Evolutionary conservation across 2,888 invertebrate species (phyloP).

Genomic region (Phyllotreta striolata): DNA sequence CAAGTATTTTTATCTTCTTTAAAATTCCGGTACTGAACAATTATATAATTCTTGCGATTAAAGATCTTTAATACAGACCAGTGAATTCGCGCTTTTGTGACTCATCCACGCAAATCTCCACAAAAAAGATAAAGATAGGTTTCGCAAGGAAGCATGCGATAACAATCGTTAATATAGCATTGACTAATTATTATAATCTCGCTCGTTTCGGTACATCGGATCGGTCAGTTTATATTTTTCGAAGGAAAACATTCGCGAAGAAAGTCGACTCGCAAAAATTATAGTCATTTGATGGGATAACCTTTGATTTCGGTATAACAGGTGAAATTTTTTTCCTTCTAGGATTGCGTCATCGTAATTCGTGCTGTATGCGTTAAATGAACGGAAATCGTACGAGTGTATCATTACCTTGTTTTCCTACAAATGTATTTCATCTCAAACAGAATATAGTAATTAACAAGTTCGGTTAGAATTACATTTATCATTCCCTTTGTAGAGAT

Average conservation of each 20-base stretch:
- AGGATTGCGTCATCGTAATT: slow-evolving; percentile 3
- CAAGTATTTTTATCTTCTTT: no score
- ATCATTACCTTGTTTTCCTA: neutral
- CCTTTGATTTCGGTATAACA: slow-evolving; percentile 8
- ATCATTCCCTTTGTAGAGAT: no score
- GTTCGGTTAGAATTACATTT: no score
- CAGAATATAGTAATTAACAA: no score
- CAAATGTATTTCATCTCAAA: neutral
- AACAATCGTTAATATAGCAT: slow-evolving; percentile 10
- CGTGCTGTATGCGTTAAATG: neutral
- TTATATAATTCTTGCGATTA: no score
- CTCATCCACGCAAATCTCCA: slow-evolving; percentile 7
- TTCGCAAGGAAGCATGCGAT: slow-evolving; percentile 13
- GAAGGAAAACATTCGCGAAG: neutral
- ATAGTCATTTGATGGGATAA: slow-evolving; percentile 11
- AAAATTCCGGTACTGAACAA: no score
- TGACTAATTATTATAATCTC: slow-evolving; percentile 12
- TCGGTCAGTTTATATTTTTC: neutral
- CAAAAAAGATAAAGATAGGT: slow-evolving; percentile 16
- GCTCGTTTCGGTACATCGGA: neutral
- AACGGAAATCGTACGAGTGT: neutral
- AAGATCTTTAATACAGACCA: neutral
- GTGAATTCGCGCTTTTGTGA: neutral
- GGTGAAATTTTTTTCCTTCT: slow-evolving; percentile 7
- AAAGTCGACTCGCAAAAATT: slow-evolving; percentile 7